Evolutionary conservation across 1,140 invertebrate species (phyloP), one percentile per base, ranked within the genome.

Genomic region (Neodiprion virginianus): DNA sequence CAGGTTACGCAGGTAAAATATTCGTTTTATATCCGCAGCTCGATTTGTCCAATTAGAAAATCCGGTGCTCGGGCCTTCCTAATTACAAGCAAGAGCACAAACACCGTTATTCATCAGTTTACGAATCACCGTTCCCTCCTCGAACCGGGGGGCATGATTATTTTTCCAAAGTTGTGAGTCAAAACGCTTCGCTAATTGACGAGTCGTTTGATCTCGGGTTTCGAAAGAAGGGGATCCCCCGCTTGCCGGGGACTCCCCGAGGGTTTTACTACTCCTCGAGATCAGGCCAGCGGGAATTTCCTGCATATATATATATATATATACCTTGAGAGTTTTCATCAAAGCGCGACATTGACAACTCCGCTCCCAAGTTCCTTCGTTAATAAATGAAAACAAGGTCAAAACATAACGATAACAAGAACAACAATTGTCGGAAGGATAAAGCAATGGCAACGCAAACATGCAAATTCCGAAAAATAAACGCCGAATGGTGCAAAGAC

Each of bases 91-190:
- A 40, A 5, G 5, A 40, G 28, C 28, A 40, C 28, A 40, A 40
- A 40, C 28, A 40, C 28, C 28, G 28, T 40, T 40, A 40, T 40
- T 40, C 28, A 40, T 5, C 28, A 40, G 28, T 40, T 40, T 40
- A 40, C 28, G 28, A 40, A 40, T 40, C 28, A 40, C 28, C 28
- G 28, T 40, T 40, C 28, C 28, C 1, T 5, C 28, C 28, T 40
- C 5, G 28, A 5, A 1, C 28, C 28, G 28, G 28, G 28, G 28
- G 28, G 2, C 28, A 40, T 40, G 28, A 40, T 40, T 40, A 61
- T 61, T 61, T 3, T 61, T 61, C 53, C 53, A 61, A 61, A 61
- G 53, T 61, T 61, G n/a, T 61, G 53, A 61, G n/a, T 61, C n/a
- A 61, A 61, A 61, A 61, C 11, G 53, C n/a, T 61, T 8, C 53